Evolutionary conservation across 2,797 vertebrate species (phyloP), one percentile per base, ranked within the genome.

Genomic region (Caiman crocodilus): DNA sequence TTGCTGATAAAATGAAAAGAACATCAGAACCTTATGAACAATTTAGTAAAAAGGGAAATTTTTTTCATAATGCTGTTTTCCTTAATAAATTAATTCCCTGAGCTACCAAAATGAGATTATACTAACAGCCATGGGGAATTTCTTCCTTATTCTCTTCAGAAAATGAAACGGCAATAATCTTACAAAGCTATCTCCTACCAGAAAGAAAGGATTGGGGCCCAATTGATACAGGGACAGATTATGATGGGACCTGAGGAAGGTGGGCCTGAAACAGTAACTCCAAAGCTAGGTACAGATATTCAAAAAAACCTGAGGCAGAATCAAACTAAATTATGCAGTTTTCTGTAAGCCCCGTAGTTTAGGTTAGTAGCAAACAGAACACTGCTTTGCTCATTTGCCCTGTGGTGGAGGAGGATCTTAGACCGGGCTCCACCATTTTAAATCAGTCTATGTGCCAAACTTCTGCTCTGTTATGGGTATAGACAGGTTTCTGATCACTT

Each of bases 241-340:
- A 50, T 50, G 35, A 58, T 88, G 35, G 73, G 56, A 87, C 1
- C 1, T 26, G 26, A 65, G 1, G 2, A 0, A 0, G 17, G 42
- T n/a, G n/a, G 88, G 18, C 11, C 5, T 2, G 59, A 4, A 82
- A 14, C 59, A 82, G 18, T 21, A 63, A 26, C 18, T 91, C 26
- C 63, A 82, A 55, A 13, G 7, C 42, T 59, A 63, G 18, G 13
- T 59, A 42, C 7, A n/a, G 18, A 17, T 67, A 18, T 67, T 67
- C 65, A 30, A 20, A n/a, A 35, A 78, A 79, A 18, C 9, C 42
- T 77, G 75, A 50, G 13, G 28, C 85, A 75, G 7, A 65, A 4
- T 0, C 5, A 1, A 1, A 71, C 50, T 6, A 23, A 7, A 32
- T 14, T 20, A 4, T 10, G 23, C 2, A 5, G 17, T 73, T 92